These are phyloP conservation scores for Trididemnum clinides DNA, from an alignment of 23 tunicate species.

Conservation along the genomic window DNA sequence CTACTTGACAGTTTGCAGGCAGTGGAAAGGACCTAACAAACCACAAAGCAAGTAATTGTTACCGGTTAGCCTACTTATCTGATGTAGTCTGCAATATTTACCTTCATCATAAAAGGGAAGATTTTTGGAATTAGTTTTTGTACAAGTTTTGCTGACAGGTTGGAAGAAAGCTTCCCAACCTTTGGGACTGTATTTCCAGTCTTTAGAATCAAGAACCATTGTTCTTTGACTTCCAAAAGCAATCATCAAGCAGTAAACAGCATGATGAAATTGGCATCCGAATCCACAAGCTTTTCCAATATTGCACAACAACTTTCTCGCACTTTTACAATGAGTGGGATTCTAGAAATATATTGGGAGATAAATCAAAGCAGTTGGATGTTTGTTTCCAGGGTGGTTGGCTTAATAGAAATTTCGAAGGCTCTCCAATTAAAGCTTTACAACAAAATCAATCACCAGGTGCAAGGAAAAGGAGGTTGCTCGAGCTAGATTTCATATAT, in stretches of 20 bases:
- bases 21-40: too few species aligned
- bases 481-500: too few species aligned
- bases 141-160: conserved; percentile 73
- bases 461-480: too few species aligned
- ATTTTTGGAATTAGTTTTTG: not conserved
- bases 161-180: conserved; percentile 83
- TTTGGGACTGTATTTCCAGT: conserved; percentile 60
- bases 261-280: conserved; percentile 60
- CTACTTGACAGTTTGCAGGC: too few species aligned
- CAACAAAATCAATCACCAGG: too few species aligned
- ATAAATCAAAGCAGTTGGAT: not conserved
- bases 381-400: too few species aligned
- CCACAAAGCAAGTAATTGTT: too few species aligned
- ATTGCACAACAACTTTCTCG: conserved; percentile 38
- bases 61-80: too few species aligned
- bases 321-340: conserved; percentile 17
- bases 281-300: conserved; percentile 43
- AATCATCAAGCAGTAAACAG: conserved; percentile 40
- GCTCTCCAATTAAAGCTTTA: too few species aligned
- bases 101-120: not conserved
- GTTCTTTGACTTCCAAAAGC: conserved; percentile 48
- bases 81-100: not conserved
- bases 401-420: too few species aligned
- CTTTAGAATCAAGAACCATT: conserved; percentile 35
- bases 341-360: conserved; percentile 23